These are phyloP conservation scores for Tenualosa ilisha DNA, from an alignment of 2,797 vertebrate species.

Conservation along the genomic window DNA sequence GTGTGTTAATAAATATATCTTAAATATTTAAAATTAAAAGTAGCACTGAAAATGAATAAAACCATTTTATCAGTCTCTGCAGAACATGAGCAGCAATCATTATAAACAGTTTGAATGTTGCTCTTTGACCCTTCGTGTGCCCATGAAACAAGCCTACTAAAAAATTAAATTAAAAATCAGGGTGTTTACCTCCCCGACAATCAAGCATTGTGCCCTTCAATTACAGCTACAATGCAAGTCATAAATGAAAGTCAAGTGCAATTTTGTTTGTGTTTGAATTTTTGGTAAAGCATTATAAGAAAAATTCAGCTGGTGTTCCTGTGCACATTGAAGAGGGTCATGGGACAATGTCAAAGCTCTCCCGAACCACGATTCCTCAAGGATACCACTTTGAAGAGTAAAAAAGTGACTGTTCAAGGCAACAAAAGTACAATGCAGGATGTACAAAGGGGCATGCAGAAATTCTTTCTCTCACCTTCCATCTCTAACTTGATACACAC, in stretches of 20 bases:
- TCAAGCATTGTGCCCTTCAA: constrained; percentile 46
- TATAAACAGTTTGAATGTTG: neutral
- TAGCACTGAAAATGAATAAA: neutral
- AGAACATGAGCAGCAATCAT: neutral
- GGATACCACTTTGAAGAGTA: constrained; percentile 49
- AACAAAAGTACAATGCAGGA: constrained; percentile 18
- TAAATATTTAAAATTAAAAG: too few relatives aligned
- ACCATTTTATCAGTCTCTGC: neutral
- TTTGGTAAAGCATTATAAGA: constrained; percentile 41
- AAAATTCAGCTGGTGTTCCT: constrained; percentile 49
- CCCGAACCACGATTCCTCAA: constrained; percentile 43
- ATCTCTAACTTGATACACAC: neutral
- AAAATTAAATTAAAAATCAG: constrained; percentile 15
- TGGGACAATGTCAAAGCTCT: constrained; percentile 52
- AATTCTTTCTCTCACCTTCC: neutral
- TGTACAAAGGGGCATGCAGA: constrained; percentile 33
- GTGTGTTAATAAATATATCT: neutral
- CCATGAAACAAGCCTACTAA: neutral
- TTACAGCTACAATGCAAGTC: constrained; percentile 40
- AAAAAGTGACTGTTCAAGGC: constrained; percentile 25
- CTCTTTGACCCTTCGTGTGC: neutral
- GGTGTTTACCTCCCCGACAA: constrained; percentile 30
- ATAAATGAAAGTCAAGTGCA: constrained; percentile 46
- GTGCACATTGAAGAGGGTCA: constrained; percentile 51
- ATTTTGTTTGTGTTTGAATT: constrained; percentile 40